Percentiles rank a stretch among this genome's conserved stretches.
Conservation (phyloP, 2,888 invertebrate species). For the Caradrina clavipalpis region DNA sequence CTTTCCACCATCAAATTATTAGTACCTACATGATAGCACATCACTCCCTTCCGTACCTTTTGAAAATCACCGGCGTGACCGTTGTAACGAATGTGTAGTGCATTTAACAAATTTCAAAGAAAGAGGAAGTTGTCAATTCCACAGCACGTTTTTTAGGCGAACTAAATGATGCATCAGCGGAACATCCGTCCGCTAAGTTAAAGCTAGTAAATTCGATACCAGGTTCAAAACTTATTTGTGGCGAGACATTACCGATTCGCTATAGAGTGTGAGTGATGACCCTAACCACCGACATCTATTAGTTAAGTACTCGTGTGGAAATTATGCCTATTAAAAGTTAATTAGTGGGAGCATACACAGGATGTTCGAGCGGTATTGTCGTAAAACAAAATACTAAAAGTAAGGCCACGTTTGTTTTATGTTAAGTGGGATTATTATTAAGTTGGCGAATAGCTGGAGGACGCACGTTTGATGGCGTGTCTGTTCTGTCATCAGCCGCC, state of each 20-base stretch:
- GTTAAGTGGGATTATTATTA: slow-evolving; percentile 67
- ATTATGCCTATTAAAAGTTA: slow-evolving; percentile 70
- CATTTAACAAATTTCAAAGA: slow-evolving; percentile 53
- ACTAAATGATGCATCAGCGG: slow-evolving; percentile 46
- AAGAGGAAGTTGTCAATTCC: slow-evolving; percentile 58
- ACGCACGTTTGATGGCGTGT: slow-evolving; percentile 62
- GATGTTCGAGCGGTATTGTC: slow-evolving; percentile 66
- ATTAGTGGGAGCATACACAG: slow-evolving; percentile 67
- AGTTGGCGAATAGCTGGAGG: slow-evolving; percentile 63
- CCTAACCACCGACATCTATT: slow-evolving; percentile 55
- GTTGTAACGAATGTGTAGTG: slow-evolving; percentile 35
- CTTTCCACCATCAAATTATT: slow-evolving; percentile 13
- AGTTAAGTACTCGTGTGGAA: slow-evolving; percentile 61
- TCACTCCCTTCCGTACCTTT: slow-evolving; percentile 37
- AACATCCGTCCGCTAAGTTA: slow-evolving; percentile 46
- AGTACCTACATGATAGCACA: slow-evolving; percentile 14
- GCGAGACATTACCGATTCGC: slow-evolving; percentile 33
- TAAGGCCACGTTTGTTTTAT: slow-evolving; percentile 66
- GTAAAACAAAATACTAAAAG: slow-evolving; percentile 67
- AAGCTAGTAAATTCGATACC: slow-evolving; percentile 27
- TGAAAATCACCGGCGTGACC: slow-evolving; percentile 46
- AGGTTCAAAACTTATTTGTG: slow-evolving; percentile 20
- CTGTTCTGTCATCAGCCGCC: slow-evolving; percentile 66
- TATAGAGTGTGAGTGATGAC: slow-evolving; percentile 40
- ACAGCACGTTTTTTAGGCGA: slow-evolving; percentile 41